phyloP scores from a whole-genome alignment of 2,888 invertebrate species.

The Invenusta paracnida region DNA sequence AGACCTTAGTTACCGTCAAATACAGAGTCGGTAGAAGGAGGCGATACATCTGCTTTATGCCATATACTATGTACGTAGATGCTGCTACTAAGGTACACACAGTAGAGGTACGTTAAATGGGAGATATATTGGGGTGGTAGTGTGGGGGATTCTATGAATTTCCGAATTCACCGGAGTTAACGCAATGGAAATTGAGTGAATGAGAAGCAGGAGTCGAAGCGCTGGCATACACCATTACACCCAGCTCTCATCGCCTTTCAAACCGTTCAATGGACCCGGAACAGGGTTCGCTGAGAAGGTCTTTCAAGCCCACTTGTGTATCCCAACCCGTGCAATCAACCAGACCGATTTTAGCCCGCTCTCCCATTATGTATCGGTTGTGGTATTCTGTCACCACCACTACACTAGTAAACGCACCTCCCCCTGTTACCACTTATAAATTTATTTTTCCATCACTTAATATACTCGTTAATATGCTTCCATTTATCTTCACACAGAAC shows the following conservation, averaged over 20 bases:
- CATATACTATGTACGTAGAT: neutral
- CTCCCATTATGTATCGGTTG: neutral
- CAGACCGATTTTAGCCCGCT: neutral
- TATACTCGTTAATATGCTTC: no score
- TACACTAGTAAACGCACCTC: conserved; percentile 13
- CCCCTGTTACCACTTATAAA: neutral
- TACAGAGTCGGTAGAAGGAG: no score
- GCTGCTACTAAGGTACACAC: no score
- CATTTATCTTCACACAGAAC: no score
- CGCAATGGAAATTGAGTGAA: neutral
- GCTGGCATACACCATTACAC: conserved; percentile 29
- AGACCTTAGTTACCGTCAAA: neutral
- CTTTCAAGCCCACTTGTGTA: conserved; percentile 9
- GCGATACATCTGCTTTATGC: neutral
- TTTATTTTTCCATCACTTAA: neutral
- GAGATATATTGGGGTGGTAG: no score
- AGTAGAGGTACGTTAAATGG: no score
- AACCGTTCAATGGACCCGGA: conserved; percentile 27
- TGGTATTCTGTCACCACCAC: neutral
- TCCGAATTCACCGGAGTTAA: conserved; percentile 18
- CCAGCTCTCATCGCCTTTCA: conserved; percentile 29
- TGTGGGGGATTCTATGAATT: neutral
- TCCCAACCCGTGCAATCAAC: conserved; percentile 1
- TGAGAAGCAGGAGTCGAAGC: conserved; percentile 12
- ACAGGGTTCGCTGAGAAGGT: conserved; percentile 12